Evolutionary conservation across 2,888 invertebrate genomes (phyloP), one percentile per base, ranked within the genome.

Genomic region (Drosophila percnosoma): DNA sequence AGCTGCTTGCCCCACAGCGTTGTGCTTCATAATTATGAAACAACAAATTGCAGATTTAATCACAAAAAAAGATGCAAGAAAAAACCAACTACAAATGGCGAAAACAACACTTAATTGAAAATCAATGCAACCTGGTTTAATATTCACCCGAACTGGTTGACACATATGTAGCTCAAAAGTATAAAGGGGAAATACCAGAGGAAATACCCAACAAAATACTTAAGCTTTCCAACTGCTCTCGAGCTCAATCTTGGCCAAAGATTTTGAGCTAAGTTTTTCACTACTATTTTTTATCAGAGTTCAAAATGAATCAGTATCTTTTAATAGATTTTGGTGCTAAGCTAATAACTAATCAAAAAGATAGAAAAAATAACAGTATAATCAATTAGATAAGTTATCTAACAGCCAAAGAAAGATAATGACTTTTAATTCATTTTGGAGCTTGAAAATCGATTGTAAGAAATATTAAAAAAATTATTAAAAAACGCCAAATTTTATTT

Each of bases 21-120:
- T 80, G 55, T 86, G 78, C 61, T 61, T 73, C 61, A 74, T 84
- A 84, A 83, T 88, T 86, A 75, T 75, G 68, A 70, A 83, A 78
- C 76, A 84, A 86, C 89, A 84, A 89, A 83, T 81, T 78, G 80
- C 53, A 42, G 53, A 55, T 57, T 65, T 49, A 68, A 71, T 72
- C 57, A 68, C 36, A 66, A 40, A 29, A 33, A 8, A 21, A 21
- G 59, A 64, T 42, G 13, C 8, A 8, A 21, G 21, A 33, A 29
- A n/a, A 38, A 38, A 49, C 10, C 60, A 60, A 21, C 67, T 42
- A 34, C 51, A 60, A 27, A 18, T 34, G 8, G n/a, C 57, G 52
- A 51, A 21, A 45, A 59, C 49, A 66, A 55, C 15, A 42, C 38
- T 31, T 27, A 53, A 78, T 62, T 79, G 33, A 63, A 62, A 62